A percentile compares a stretch with the other conserved stretches of the same genome.
Conservation (phyloP, 2,797 vertebrate genomes). For the Stomatorhinus walkeri region DNA sequence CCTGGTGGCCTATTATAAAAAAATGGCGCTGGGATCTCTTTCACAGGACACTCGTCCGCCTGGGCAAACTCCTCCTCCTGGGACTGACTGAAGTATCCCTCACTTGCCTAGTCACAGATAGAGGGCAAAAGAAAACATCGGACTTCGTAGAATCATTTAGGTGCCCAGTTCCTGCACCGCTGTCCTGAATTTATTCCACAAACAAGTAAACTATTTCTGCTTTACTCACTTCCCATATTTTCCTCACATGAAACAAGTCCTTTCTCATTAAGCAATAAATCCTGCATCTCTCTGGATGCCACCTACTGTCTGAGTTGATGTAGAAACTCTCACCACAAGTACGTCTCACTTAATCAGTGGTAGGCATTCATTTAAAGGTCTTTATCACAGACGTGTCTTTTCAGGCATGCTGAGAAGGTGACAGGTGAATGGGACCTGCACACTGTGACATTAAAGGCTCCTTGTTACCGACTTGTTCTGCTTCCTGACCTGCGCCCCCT, state of each 20-base stretch:
- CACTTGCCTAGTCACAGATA: constrained; percentile 65
- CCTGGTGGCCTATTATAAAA: constrained; percentile 97
- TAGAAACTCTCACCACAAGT: not conserved
- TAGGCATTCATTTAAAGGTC: not conserved
- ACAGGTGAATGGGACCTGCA: not conserved
- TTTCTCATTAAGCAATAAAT: not conserved
- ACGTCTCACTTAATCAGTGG: not conserved
- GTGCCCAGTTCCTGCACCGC: not conserved
- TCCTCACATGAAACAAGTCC: not conserved
- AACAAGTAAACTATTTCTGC: not conserved
- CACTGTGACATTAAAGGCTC: not conserved
- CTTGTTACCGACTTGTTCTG: not conserved
- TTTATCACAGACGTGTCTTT: not conserved
- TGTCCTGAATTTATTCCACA: not conserved
- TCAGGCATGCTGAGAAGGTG: not conserved
- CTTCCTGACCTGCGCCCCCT: constrained; percentile 77
- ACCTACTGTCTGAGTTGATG: not conserved
- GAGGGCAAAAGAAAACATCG: not conserved
- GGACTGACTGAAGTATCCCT: constrained; percentile 89
- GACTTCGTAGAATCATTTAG: not conserved
- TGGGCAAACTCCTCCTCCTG: constrained; percentile 88
- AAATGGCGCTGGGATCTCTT: constrained; percentile 71
- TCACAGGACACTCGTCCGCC: constrained; percentile 76
- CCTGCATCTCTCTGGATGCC: not conserved
- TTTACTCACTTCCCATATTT: not conserved